Percentiles rank a stretch among this genome's conserved stretches.
phyloP scores from a whole-genome alignment of 2,797 vertebrate species.

The Linurgus olivaceus region DNA sequence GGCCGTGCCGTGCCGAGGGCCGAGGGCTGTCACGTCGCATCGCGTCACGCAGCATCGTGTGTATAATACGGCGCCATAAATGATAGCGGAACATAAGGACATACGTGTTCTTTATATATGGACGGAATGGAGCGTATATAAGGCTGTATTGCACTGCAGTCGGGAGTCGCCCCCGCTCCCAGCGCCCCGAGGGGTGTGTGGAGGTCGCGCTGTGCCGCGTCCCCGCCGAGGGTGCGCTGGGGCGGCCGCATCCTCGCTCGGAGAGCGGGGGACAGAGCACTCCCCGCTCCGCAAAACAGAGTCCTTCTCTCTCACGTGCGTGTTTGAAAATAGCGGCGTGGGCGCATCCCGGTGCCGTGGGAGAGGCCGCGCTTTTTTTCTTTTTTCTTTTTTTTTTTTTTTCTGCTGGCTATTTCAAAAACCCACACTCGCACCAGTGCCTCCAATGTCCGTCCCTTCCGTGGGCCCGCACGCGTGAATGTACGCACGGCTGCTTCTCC shows the following conservation, averaged over 20 bases:
- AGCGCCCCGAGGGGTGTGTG: rapidly evolving
- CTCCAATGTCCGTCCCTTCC: neutral
- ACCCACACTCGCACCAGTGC: neutral
- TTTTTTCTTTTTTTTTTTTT: neutral
- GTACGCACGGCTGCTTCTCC: neutral
- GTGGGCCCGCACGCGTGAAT: neutral
- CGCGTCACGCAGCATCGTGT: neutral
- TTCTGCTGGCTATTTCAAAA: neutral
- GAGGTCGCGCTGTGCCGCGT: too few relatives aligned
- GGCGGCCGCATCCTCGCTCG: neutral
- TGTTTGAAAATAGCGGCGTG: neutral
- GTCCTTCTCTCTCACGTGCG: neutral
- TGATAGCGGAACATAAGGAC: neutral
- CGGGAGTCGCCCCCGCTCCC: neutral
- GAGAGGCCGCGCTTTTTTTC: neutral
- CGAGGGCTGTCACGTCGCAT: neutral
- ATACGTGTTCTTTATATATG: neutral
- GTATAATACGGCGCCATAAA: neutral
- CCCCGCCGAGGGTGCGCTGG: neutral
- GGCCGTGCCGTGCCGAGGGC: neutral
- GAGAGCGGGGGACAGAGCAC: neutral
- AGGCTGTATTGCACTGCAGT: neutral
- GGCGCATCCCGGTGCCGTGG: neutral
- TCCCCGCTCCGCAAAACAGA: neutral
- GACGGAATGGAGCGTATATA: rapidly evolving